phyloP scores from a whole-genome alignment of 1,140 invertebrate genomes.

The Conus betulinus region DNA sequence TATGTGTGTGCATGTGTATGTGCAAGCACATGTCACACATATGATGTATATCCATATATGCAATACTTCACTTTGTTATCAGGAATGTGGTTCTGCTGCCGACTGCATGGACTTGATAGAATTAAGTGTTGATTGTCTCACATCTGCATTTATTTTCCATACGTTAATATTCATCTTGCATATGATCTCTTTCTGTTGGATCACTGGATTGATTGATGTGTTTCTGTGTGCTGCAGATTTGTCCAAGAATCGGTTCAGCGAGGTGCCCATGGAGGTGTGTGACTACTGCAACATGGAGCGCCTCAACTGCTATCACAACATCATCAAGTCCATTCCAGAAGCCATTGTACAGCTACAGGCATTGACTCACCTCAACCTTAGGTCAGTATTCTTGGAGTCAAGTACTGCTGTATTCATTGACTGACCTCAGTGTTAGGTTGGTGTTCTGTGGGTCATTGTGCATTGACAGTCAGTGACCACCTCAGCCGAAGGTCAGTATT shows the following conservation, averaged over 20 bases:
- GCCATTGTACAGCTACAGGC: slow-evolving; percentile 88
- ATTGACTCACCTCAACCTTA: slow-evolving; percentile 91
- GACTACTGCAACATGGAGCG: slow-evolving; percentile 90
- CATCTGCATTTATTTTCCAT: too few relatives aligned
- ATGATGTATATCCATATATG: not conserved
- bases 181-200: not conserved
- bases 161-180: too few relatives aligned
- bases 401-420: too few relatives aligned
- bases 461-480: too few relatives aligned
- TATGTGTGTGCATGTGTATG: not conserved
- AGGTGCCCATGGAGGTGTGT: slow-evolving; percentile 91
- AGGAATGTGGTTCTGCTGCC: not conserved
- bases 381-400: slow-evolving; percentile 76
- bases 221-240: slow-evolving; percentile 83
- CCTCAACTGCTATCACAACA: slow-evolving; percentile 92
- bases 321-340: slow-evolving; percentile 90
- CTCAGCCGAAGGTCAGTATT: too few relatives aligned
- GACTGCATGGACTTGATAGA: too few relatives aligned
- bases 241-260: slow-evolving; percentile 93
- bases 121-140: too few relatives aligned
- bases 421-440: not conserved
- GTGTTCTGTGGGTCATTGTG: not conserved
- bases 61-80: not conserved
- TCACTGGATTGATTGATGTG: not conserved
- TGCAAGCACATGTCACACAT: not conserved